These are phyloP conservation scores for Oreotragus oreotragus DNA, from an alignment of 2,113 vertebrate species.

Conservation along the genomic window DNA sequence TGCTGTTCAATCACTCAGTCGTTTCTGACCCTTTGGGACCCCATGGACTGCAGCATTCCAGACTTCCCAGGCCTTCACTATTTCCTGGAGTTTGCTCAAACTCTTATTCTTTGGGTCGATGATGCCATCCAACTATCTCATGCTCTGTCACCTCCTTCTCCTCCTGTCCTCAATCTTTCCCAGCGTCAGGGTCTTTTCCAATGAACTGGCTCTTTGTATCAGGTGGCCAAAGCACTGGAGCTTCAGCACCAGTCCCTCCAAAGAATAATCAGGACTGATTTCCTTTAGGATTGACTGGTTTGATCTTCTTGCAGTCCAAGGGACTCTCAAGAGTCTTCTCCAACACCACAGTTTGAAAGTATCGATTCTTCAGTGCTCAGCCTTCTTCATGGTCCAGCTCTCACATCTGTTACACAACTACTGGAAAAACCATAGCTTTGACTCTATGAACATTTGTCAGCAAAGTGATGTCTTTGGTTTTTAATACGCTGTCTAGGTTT, in stretches of 20 bases:
- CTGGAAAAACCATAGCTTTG: background rate
- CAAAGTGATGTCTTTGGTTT: background rate
- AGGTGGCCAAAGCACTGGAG: background rate
- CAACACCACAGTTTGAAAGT: background rate
- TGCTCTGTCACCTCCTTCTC: background rate
- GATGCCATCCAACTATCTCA: background rate
- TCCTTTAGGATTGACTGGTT: background rate
- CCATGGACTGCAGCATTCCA: background rate
- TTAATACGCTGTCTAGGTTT: background rate
- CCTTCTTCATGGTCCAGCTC: background rate
- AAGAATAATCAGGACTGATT: background rate
- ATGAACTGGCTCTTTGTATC: background rate
- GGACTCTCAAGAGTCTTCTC: background rate
- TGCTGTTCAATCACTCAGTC: background rate
- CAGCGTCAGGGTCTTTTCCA: background rate
- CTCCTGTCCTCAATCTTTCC: background rate
- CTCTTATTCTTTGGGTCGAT: background rate
- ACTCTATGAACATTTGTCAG: background rate
- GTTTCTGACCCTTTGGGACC: fast-evolving
- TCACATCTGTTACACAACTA: background rate
- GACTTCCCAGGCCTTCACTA: background rate
- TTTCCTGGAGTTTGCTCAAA: background rate
- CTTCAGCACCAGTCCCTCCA: background rate
- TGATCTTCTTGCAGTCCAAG: background rate
- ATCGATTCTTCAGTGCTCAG: background rate